phyloP scores from a whole-genome alignment of 2,888 invertebrate species.

The Ormyrus rosae region DNA sequence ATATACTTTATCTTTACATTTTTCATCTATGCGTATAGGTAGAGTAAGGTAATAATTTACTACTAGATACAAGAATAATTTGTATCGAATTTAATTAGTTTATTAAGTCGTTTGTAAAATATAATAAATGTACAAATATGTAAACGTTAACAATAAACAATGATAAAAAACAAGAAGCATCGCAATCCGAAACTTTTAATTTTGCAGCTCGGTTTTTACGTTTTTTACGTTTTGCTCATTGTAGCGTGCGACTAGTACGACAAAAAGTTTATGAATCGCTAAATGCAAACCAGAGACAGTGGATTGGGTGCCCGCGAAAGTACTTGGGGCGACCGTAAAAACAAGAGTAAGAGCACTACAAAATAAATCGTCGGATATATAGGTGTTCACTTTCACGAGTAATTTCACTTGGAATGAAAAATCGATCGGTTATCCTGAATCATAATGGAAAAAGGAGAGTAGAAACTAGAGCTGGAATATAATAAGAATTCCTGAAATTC shows the following conservation, averaged over 20 bases:
- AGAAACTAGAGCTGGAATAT: constrained; percentile 20
- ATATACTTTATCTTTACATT: too few relatives aligned
- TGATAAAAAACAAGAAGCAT: too few relatives aligned
- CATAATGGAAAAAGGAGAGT: constrained; percentile 13
- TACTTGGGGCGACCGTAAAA: constrained; percentile 28
- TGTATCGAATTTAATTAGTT: not conserved
- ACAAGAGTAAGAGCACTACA: constrained; percentile 19
- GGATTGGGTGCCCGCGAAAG: constrained; percentile 33
- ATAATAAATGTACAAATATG: constrained; percentile 10
- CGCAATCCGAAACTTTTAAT: too few relatives aligned
- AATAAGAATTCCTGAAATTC: constrained; percentile 10
- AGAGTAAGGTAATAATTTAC: too few relatives aligned
- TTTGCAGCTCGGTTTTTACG: too few relatives aligned
- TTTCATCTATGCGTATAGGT: too few relatives aligned
- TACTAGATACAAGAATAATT: too few relatives aligned
- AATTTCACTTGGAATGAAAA: constrained; percentile 47
- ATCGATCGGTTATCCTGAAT: constrained; percentile 32
- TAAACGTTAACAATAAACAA: not conserved
- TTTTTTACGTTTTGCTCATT: not conserved
- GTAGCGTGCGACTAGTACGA: constrained; percentile 3
- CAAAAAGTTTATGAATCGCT: not conserved
- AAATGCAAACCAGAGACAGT: constrained; percentile 23
- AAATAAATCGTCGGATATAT: constrained; percentile 24
- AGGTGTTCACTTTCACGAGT: constrained; percentile 47
- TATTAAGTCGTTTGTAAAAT: constrained; percentile 25